Evolutionary conservation across 2,113 vertebrate genomes (phyloP).

Genomic region (Ceuthmochares aereus): DNA sequence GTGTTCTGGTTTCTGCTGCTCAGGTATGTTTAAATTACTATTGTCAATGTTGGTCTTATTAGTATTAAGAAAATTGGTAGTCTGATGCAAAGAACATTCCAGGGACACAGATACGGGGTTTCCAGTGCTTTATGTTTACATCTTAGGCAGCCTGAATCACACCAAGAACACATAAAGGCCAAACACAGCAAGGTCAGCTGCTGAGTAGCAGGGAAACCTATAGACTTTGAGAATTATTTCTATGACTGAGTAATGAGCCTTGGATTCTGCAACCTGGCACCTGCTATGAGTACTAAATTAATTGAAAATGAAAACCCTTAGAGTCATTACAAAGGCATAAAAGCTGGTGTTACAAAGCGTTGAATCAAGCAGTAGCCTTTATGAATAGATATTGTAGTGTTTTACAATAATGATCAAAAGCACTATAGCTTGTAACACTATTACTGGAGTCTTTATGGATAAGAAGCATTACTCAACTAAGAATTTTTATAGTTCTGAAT

Average conservation of each 20-base stretch:
- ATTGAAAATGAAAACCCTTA: constrained; percentile 34
- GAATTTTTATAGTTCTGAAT: constrained; percentile 28
- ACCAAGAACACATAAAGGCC: not conserved
- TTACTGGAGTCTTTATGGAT: not conserved
- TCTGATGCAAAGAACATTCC: not conserved
- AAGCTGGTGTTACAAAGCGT: not conserved
- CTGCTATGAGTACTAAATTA: constrained; percentile 22
- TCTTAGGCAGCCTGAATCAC: not conserved
- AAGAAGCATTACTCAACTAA: constrained; percentile 29
- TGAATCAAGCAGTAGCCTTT: constrained; percentile 13
- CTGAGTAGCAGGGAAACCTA: not conserved
- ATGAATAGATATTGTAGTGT: not conserved
- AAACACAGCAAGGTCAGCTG: constrained; percentile 23
- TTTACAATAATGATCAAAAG: constrained; percentile 46
- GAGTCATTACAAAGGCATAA: not conserved
- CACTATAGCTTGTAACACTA: constrained; percentile 12
- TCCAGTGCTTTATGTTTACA: not conserved
- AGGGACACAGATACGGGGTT: not conserved
- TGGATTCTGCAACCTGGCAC: constrained; percentile 52
- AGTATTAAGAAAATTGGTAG: not conserved
- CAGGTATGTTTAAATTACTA: not conserved
- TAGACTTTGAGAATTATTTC: constrained; percentile 33
- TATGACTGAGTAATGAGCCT: constrained; percentile 38
- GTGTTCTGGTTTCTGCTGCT: not conserved
- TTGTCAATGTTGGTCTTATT: not conserved